A percentile compares a stretch with the other conserved stretches of the same genome.
phyloP scores from a whole-genome alignment of 2,113 vertebrate genomes.

The Scortum barcoo region DNA sequence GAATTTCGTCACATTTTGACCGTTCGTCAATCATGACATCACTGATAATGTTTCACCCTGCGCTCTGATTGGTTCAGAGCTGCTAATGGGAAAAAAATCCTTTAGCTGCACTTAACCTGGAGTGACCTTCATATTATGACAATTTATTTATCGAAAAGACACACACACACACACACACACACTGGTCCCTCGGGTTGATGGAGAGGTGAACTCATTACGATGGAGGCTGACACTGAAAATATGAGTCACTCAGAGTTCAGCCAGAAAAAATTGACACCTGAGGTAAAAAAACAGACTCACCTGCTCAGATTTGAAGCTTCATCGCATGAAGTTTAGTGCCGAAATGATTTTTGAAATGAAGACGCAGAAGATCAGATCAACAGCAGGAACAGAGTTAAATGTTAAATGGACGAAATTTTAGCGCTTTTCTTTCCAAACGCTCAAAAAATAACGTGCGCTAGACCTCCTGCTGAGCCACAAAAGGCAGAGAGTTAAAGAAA shows the following conservation, averaged over 20 bases:
- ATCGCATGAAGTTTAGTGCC: neutral
- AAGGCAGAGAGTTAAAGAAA: too few species aligned
- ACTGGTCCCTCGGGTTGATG: neutral
- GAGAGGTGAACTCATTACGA: constrained; percentile 22
- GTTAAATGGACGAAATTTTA: too few species aligned
- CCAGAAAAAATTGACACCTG: constrained; percentile 6
- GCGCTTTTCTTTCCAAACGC: too few species aligned
- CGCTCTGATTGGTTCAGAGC: neutral
- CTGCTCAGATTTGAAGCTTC: neutral
- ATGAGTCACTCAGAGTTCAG: constrained; percentile 26
- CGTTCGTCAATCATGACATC: neutral
- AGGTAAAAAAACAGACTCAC: neutral
- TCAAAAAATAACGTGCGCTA: too few species aligned
- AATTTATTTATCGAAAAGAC: neutral
- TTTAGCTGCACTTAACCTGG: neutral
- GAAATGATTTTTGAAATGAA: neutral
- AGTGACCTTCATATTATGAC: neutral
- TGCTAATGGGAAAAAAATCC: neutral
- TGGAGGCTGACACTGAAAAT: constrained; percentile 16
- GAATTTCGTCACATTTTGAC: too few species aligned
- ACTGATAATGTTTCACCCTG: neutral
- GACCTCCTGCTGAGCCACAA: too few species aligned
- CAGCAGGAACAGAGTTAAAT: too few species aligned
- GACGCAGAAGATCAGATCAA: too few species aligned
- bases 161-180: constrained; percentile 17